These are phyloP conservation scores for Eupithecia subfuscata DNA, from an alignment of 2,888 invertebrate genomes.

Conservation along the genomic window DNA sequence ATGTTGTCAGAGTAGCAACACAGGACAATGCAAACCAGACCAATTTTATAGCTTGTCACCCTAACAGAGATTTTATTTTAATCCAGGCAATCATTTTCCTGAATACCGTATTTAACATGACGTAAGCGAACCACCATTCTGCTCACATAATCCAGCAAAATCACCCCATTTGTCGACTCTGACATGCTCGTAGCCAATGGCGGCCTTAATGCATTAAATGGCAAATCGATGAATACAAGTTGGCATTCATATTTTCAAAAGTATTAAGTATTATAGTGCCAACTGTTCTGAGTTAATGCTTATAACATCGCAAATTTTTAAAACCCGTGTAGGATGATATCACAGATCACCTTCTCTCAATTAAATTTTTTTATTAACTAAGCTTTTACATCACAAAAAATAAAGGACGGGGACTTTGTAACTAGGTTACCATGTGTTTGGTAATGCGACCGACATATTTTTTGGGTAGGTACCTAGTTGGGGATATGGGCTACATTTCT, in stretches of 20 bases:
- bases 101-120: constrained; percentile 10
- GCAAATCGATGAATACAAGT: constrained; percentile 30
- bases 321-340: too few relatives aligned
- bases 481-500: too few relatives aligned
- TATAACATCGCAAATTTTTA: not conserved
- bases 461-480: too few relatives aligned
- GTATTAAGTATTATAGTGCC: not conserved
- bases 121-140: constrained; percentile 20
- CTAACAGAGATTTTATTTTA: not conserved
- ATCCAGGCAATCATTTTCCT: constrained; percentile 5
- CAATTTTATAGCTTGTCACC: not conserved
- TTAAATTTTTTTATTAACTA: too few relatives aligned
- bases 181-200: constrained; percentile 17
- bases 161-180: constrained; percentile 24
- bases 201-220: constrained; percentile 17
- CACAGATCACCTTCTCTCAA: too few relatives aligned
- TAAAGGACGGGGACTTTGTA: too few relatives aligned
- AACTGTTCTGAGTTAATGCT: not conserved
- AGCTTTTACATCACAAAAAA: too few relatives aligned
- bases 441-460: too few relatives aligned
- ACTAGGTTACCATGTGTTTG: too few relatives aligned
- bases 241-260: constrained; percentile 9
- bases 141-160: constrained; percentile 24
- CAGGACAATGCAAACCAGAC: not conserved
- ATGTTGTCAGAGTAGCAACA: not conserved